Percentiles rank a stretch among this genome's conserved stretches.
These are phyloP conservation scores for Papilio xuthus DNA, from an alignment of 1,140 invertebrate genomes.

Conservation along the genomic window DNA sequence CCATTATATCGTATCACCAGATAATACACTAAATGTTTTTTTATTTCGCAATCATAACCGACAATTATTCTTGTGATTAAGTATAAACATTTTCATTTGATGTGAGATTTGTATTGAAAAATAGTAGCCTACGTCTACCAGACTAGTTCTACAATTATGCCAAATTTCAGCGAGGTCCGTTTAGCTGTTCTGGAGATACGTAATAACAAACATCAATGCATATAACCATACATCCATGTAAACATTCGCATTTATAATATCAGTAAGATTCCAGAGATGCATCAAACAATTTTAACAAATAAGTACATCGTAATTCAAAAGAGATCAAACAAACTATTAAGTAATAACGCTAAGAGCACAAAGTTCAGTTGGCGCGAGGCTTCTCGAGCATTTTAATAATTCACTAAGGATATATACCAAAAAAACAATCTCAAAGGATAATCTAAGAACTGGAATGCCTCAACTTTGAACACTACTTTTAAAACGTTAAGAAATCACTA, in stretches of 20 bases:
- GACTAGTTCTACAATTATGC: no score
- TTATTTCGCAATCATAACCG: conserved; percentile 36
- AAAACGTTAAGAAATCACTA: neutral
- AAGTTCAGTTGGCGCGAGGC: neutral
- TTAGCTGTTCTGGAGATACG: no score
- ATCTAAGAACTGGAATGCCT: neutral
- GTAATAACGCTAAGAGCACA: no score
- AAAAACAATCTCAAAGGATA: neutral
- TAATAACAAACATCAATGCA: no score
- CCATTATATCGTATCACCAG: conserved; percentile 52
- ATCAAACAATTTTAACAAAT: no score
- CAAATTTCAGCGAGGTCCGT: no score
- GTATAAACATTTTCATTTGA: neutral
- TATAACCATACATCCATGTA: no score
- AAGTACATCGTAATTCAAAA: no score
- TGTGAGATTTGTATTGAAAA: neutral
- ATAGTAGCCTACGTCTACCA: no score
- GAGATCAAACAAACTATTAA: no score
- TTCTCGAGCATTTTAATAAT: neutral
- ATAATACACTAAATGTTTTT: conserved; percentile 40
- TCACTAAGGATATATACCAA: neutral
- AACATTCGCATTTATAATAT: no score
- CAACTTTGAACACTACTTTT: neutral
- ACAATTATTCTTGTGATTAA: neutral
- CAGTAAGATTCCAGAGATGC: no score